A percentile compares a stretch with the other conserved stretches of the same genome.
These are phyloP conservation scores for Phataginus tetradactyla DNA, from an alignment of 2,797 vertebrate species.

Conservation along the genomic window DNA sequence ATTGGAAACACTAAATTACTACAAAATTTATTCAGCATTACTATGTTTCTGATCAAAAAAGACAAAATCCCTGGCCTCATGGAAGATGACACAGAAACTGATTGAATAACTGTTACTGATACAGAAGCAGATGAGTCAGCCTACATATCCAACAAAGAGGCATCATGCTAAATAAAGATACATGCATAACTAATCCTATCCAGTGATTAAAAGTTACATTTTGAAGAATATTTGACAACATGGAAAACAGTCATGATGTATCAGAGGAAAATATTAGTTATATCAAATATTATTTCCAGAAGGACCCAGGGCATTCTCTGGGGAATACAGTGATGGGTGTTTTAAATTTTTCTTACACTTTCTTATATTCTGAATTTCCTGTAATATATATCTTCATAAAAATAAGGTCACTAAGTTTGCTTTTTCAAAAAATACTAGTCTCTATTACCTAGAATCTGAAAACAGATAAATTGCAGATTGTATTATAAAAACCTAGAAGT, in stretches of 20 bases:
- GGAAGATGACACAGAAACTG: background rate
- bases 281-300: background rate
- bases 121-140: background rate
- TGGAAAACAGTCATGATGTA: background rate
- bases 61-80: background rate
- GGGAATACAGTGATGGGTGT: background rate
- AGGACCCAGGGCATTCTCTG: background rate
- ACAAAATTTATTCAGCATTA: constrained; percentile 16
- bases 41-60: constrained; percentile 9
- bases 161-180: background rate
- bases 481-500: background rate
- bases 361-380: constrained; percentile 34
- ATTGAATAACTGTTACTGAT: background rate
- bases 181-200: background rate
- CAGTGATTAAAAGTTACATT: constrained; percentile 7
- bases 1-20: background rate
- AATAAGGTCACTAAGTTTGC: background rate
- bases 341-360: background rate
- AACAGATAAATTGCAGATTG: constrained; percentile 26
- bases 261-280: background rate
- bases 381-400: constrained; percentile 25
- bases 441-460: constrained; percentile 35
- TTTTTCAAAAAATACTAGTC: constrained; percentile 7
- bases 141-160: background rate
- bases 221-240: constrained; percentile 13